Evolutionary conservation across 2,113 vertebrate genomes (phyloP).

Genomic region (Xenopus borealis): DNA sequence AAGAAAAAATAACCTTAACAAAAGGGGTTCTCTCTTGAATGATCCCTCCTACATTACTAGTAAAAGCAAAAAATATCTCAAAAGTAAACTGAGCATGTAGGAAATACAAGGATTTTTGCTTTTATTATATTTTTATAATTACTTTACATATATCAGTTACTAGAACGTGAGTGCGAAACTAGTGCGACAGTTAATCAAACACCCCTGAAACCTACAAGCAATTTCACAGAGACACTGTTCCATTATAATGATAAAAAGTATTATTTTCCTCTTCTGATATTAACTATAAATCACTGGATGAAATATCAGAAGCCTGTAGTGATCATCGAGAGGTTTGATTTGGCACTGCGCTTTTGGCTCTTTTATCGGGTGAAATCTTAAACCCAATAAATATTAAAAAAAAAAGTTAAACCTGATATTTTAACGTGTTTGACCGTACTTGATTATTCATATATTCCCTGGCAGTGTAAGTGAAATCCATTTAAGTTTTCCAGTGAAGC

Average conservation of each 20-base stretch:
- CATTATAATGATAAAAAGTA: constrained; percentile 24
- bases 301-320: constrained; percentile 3
- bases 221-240: constrained; percentile 7
- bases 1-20: no score
- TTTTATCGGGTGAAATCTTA: constrained; percentile 11
- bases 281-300: constrained; percentile 16
- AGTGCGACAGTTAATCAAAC: constrained; percentile 8
- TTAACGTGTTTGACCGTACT: no score
- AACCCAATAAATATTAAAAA: no score
- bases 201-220: not conserved
- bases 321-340: not conserved
- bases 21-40: no score
- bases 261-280: constrained; percentile 8
- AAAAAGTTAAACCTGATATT: no score
- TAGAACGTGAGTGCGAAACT: not conserved
- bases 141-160: constrained; percentile 9
- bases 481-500: no score
- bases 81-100: no score
- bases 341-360: not conserved
- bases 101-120: no score
- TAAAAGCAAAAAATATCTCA: no score
- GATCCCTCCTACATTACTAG: no score
- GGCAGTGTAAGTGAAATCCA: no score
- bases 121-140: not conserved
- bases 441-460: no score